Conservation (phyloP, 1,140 invertebrate genomes). For the Bombus cullumanus region DNA sequence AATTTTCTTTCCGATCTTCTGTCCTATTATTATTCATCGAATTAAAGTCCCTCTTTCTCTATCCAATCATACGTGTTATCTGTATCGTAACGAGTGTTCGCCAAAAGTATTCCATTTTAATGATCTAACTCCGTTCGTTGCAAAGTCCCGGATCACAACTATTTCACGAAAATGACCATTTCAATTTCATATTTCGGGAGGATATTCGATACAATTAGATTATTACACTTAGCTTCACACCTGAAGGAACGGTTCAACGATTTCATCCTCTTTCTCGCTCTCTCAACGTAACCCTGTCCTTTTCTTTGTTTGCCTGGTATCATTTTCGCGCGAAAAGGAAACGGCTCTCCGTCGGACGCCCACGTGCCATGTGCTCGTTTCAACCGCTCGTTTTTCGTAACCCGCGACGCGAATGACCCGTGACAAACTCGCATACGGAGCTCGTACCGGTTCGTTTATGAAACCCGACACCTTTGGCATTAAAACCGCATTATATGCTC, state of each 20-base stretch:
- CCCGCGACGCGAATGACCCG: slow-evolving; percentile 42
- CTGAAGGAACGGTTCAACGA: neutral
- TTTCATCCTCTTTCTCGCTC: neutral
- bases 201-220: too few relatives aligned
- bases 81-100: neutral
- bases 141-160: neutral
- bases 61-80: neutral
- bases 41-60: neutral
- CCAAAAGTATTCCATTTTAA: neutral
- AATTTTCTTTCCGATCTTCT: neutral
- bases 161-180: neutral
- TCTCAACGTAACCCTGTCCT: neutral
- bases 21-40: neutral
- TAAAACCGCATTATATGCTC: slow-evolving; percentile 42
- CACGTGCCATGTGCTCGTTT: slow-evolving; percentile 36
- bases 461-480: slow-evolving; percentile 47
- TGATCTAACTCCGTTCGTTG: neutral
- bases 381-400: slow-evolving; percentile 33
- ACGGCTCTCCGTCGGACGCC: slow-evolving; percentile 15
- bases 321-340: neutral
- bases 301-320: neutral
- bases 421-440: slow-evolving; percentile 21
- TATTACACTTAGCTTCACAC: neutral
- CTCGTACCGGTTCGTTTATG: slow-evolving; percentile 35
- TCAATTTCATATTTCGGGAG: neutral